Evolutionary conservation across 2,797 vertebrate genomes (phyloP).

Genomic region (Pseudochirops cupreus): DNA sequence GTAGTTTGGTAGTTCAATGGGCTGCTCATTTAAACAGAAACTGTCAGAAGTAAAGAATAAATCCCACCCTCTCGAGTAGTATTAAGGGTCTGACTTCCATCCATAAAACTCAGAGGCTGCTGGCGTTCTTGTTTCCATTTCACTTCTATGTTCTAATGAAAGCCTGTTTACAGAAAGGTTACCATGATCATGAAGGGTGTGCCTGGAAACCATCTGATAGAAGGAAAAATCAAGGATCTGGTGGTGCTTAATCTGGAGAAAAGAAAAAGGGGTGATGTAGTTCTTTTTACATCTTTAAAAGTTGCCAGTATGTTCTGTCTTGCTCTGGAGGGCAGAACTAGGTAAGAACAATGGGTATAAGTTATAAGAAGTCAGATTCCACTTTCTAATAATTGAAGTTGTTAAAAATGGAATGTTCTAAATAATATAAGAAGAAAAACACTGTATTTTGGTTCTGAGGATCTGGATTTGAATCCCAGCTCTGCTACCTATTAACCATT

Average conservation of each 20-base stretch:
- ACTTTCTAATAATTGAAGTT: slow-evolving; percentile 33
- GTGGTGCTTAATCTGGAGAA: slow-evolving; percentile 51
- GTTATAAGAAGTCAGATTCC: not conserved
- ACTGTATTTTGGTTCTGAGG: not conserved
- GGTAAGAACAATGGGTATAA: slow-evolving; percentile 3
- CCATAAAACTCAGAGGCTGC: not conserved
- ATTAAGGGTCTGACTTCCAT: slow-evolving; percentile 54
- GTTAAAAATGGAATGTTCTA: not conserved
- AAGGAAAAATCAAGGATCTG: slow-evolving; percentile 45
- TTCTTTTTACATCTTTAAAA: not conserved
- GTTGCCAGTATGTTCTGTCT: not conserved
- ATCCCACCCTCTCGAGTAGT: slow-evolving; percentile 50
- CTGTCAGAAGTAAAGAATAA: slow-evolving; percentile 8
- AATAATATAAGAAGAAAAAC: not conserved
- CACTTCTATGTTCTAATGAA: slow-evolving; percentile 42
- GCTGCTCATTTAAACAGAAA: slow-evolving; percentile 72
- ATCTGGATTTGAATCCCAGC: not conserved
- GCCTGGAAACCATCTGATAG: slow-evolving; percentile 40
- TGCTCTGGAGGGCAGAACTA: slow-evolving; percentile 22
- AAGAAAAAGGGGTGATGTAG: slow-evolving; percentile 28
- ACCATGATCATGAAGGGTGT: not conserved
- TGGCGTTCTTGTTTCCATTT: slow-evolving; percentile 23
- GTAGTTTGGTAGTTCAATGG: slow-evolving; percentile 59
- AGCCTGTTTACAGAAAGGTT: not conserved
- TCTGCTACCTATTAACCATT: not conserved